Conservation (phyloP, 2,797 vertebrate species). For the Xerus rutilus region DNA sequence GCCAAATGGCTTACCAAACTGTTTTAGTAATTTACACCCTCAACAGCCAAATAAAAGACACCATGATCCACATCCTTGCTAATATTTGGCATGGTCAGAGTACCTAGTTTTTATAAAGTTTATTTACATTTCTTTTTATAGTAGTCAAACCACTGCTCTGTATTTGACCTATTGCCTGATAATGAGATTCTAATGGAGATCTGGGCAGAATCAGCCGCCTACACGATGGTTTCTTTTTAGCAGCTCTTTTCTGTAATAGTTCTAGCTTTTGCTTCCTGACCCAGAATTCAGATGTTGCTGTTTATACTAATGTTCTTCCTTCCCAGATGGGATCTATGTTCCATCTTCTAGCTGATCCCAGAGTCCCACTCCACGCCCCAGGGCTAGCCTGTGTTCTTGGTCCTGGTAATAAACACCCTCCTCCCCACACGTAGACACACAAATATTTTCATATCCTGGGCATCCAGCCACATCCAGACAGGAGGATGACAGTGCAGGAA, state of each 20-base stretch:
- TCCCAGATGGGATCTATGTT: not conserved
- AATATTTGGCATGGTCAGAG: not conserved
- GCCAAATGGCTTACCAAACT: conserved; percentile 35
- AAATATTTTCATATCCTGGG: not conserved
- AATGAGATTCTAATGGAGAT: conserved; percentile 43
- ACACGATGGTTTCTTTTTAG: not conserved
- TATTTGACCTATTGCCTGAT: conserved; percentile 43
- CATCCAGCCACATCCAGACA: not conserved
- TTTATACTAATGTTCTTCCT: not conserved
- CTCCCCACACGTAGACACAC: not conserved
- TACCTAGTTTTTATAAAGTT: conserved; percentile 22
- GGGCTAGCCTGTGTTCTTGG: not conserved
- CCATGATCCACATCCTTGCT: not conserved
- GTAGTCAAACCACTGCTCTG: not conserved
- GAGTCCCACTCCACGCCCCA: not conserved
- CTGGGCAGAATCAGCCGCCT: not conserved
- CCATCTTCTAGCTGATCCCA: not conserved
- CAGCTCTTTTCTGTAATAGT: not conserved
- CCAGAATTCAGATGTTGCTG: conserved; percentile 22
- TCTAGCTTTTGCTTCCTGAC: conserved; percentile 58
- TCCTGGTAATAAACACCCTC: not conserved
- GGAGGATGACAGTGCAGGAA: not conserved
- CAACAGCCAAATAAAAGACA: not conserved
- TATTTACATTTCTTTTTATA: conserved; percentile 36
- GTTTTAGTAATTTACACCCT: not conserved